Base-by-base conservation (phyloP, 2,888 invertebrate genomes). In the Caprella mutica region DNA sequence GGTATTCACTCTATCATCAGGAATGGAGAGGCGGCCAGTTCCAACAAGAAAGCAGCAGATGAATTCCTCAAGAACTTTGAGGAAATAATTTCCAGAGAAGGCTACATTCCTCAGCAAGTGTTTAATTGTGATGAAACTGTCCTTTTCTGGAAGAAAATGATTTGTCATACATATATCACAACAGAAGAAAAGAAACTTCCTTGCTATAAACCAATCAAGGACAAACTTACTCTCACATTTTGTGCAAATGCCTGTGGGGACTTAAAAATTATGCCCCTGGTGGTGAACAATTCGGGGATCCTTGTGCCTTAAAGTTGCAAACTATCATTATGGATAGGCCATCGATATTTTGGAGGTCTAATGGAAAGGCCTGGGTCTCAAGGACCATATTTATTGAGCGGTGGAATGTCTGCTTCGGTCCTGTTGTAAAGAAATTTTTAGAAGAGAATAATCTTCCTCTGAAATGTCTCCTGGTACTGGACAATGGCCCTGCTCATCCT, bases 391-490 rank as follows among this genome's bases (percentile, higher is more conserved):
- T 55, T 27, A 33, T 51, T 17, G 55, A 59, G 40, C 40, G 48
- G 56, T 42, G 65, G 12, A 57, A 60, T 52, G 12, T 44, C 12
- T 58, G 65, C 17, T 68, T 68, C 61, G 66, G 58, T 46, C 67
- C 66, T 59, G 27, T 65, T 52, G 67, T 70, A 29, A 69, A 68
- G 56, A 66, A 66, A 61, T 69, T 66, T 65, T 61, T 70, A 35
- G 54, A 66, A 27, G 66, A 67, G 55, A 69, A 68, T 42, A 65
- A 68, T 54, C 59, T 68, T 43, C 68, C 68, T 51, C 39, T 68
- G 54, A 60, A 68, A 61, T 65, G 60, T 56, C 62, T 70, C 52
- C 68, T 70, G 14, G 58, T 70, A 30, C 54, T 70, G 51, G 68
- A 68, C 62, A 68, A 69, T 64, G 66, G 66, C 29, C 66, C 66